These are phyloP conservation scores for Falcunculus frontatus DNA, from an alignment of 2,113 vertebrate genomes.

Conservation along the genomic window DNA sequence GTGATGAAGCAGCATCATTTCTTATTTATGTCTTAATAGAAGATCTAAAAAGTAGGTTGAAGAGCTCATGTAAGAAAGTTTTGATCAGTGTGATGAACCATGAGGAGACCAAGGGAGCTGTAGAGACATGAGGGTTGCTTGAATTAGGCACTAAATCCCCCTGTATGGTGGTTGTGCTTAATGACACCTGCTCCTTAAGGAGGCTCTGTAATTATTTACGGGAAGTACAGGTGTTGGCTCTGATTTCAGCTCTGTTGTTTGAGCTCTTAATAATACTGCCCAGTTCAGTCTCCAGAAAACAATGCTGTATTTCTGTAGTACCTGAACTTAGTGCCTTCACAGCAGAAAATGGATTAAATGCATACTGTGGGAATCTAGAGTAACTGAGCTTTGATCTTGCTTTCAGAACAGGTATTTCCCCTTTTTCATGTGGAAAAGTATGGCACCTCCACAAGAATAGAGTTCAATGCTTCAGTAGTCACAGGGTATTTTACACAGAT, in stretches of 20 bases:
- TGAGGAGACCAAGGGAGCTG: not conserved
- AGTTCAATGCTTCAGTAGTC: not conserved
- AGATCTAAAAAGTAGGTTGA: not conserved
- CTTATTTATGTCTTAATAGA: not conserved
- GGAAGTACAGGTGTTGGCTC: not conserved
- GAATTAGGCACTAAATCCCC: not conserved
- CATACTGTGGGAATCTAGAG: not conserved
- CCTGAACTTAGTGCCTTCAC: not conserved
- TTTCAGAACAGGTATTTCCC: not conserved
- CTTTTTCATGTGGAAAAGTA: not conserved
- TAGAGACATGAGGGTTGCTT: not conserved
- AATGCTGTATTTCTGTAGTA: not conserved
- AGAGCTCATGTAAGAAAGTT: not conserved
- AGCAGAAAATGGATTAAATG: not conserved
- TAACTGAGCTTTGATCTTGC: not conserved
- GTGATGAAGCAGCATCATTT: not conserved
- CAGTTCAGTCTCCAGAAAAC: not conserved
- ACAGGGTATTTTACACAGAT: not conserved
- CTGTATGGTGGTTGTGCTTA: not conserved
- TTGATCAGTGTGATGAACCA: fast-evolving
- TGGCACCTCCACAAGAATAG: not conserved
- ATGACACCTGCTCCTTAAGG: not conserved
- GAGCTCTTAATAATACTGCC: not conserved
- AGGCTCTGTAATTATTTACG: not conserved
- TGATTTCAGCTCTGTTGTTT: not conserved